Conservation (phyloP, 2,888 invertebrate genomes). For the Dolichomitus sp. region DNA sequence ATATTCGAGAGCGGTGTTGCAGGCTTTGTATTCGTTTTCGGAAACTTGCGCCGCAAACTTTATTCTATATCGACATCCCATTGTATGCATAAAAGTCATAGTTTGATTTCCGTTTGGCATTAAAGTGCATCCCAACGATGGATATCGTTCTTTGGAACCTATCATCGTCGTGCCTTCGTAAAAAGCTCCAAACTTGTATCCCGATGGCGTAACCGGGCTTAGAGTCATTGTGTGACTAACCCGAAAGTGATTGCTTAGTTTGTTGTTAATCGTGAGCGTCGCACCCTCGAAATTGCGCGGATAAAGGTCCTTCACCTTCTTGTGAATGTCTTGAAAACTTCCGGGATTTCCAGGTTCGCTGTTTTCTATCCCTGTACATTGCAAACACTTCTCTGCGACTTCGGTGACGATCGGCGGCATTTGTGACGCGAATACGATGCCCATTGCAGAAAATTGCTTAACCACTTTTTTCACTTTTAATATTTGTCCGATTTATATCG, state of each 20-base stretch:
- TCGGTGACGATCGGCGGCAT: neutral
- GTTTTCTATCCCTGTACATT: slow-evolving; percentile 70
- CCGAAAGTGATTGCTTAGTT: slow-evolving; percentile 80
- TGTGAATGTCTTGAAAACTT: slow-evolving; percentile 83
- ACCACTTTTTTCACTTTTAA: neutral
- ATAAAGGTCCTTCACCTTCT: slow-evolving; percentile 79
- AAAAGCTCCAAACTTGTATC: slow-evolving; percentile 81
- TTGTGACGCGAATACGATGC: slow-evolving; percentile 72
- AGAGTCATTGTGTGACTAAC: slow-evolving; percentile 78
- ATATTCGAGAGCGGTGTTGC: slow-evolving; percentile 79
- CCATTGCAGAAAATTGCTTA: slow-evolving; percentile 70
- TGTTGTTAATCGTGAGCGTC: slow-evolving; percentile 74
- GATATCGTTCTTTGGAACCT: slow-evolving; percentile 79
- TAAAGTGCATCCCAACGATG: slow-evolving; percentile 78
- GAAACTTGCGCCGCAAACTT: slow-evolving; percentile 79
- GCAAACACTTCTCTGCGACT: slow-evolving; percentile 67
- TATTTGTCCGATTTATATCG: neutral
- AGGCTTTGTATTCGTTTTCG: slow-evolving; percentile 74
- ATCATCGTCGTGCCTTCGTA: slow-evolving; percentile 80
- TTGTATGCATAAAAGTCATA: slow-evolving; percentile 78
- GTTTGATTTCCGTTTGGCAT: slow-evolving; percentile 80
- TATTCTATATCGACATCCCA: slow-evolving; percentile 80
- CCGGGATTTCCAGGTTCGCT: slow-evolving; percentile 81
- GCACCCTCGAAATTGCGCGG: slow-evolving; percentile 83
- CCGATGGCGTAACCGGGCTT: slow-evolving; percentile 78